A percentile compares a stretch with the other conserved stretches of the same genome.
phyloP scores from a whole-genome alignment of 2,113 vertebrate species.

The Rhinichthys klamathensis region DNA sequence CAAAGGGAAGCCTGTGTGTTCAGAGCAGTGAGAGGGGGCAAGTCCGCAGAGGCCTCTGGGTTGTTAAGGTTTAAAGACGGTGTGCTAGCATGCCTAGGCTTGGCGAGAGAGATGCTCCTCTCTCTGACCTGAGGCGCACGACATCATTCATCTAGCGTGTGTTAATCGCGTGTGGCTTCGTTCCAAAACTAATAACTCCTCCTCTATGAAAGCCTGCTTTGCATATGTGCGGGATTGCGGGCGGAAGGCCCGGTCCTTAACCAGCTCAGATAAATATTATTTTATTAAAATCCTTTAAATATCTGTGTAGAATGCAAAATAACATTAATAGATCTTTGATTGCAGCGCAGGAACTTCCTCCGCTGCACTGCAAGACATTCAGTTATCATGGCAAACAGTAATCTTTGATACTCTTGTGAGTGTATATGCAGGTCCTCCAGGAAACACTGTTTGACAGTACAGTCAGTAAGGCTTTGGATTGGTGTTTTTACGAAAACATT shows the following conservation, averaged over 20 bases:
- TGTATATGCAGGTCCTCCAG: conserved; percentile 69
- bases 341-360: conserved; percentile 32
- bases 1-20: conserved; percentile 45
- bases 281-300: conserved; percentile 58
- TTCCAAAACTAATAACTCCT: conserved; percentile 40
- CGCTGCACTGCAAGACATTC: conserved; percentile 53
- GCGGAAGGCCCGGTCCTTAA: conserved; percentile 12
- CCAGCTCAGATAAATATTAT: conserved; percentile 56
- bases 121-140: conserved; percentile 20
- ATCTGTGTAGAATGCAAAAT: conserved; percentile 54
- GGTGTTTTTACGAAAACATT: conserved; percentile 75
- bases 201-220: conserved; percentile 42
- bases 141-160: conserved; percentile 11
- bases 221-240: conserved; percentile 43
- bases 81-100: conserved; percentile 64
- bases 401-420: conserved; percentile 57
- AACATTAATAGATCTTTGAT: conserved; percentile 56
- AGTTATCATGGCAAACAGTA: conserved; percentile 49
- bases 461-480: conserved; percentile 86
- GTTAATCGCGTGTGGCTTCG: conserved; percentile 44
- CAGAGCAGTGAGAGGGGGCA: conserved; percentile 47
- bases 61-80: conserved; percentile 34
- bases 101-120: conserved; percentile 16
- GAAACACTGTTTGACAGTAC: conserved; percentile 64
- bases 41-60: conserved; percentile 22